Evolutionary conservation across 2,797 vertebrate genomes (phyloP), one percentile per base, ranked within the genome.

Genomic region (Girardinus metallicus): DNA sequence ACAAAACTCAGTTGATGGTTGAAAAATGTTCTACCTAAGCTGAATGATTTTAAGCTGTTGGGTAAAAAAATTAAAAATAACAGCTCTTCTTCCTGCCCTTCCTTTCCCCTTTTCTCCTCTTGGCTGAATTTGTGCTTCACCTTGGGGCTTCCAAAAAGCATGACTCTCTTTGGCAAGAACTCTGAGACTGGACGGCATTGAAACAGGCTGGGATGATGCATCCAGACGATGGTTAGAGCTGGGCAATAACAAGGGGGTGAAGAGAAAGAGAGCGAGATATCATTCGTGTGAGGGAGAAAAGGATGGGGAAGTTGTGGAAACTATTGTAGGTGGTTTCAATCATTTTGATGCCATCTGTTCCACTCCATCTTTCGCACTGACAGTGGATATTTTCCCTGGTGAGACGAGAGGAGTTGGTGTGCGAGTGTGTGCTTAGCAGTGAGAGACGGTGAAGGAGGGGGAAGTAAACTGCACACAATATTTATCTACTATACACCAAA

Each of bases 321-420:
- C 84, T 91, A 92, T 94, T 93, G 93, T 93, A 92, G 92, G 91
- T 93, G 90, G 91, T 89, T 94, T 94, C 93, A 94, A 88, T 93
- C 92, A 89, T 85, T 88, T 85, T 86, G 89, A 90, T 87, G 92
- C 93, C 95, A 95, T 95, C 94, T 94, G 94, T 91, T 95, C 91
- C 86, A 80, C 83, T 93, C 84, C 81, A 88, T 91, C 90, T 93
- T 92, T 90, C 16, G 16, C 89, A 84, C 86, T 90, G 92, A 93
- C 87, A 83, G 85, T 82, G 80, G 89, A 93, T 91, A 85, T 91
- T 91, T 92, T 88, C 89, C 86, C 87, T 71, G 83, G 86, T 89
- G 92, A 88, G 86, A 89, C 7, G 76, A 91, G 87, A 82, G 73
- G 71, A 78, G 77, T 44, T 47, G 75, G 84, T 81, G 79, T 74